Base-by-base conservation (phyloP, 2,797 vertebrate genomes). In the Florisuga fusca region DNA sequence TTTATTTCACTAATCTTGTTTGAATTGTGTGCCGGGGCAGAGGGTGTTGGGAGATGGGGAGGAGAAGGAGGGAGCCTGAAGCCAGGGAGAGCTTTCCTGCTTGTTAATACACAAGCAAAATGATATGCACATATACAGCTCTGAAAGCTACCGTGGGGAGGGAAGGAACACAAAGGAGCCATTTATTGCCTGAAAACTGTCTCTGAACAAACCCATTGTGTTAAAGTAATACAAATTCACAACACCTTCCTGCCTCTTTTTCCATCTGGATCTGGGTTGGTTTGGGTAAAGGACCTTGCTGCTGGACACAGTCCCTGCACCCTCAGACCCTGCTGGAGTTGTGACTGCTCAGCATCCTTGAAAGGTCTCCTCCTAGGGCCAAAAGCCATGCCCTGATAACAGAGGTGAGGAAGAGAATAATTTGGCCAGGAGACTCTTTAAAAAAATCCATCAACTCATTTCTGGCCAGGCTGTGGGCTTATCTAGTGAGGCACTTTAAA, bases 191-290 rank as follows among this genome's bases (percentile, higher is more conserved):
- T 95, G 93, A 93, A 91, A 96, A 96, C 91, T 90, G 95, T 95
- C 93, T 93, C 96, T 96, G 95, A 97, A 96, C 94, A 96, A 97
- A 97, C 93, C 94, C 94, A 95, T 96, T 97, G 95, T 97, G 96
- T 89, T 94, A 84, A 90, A 96, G 95, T 90, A 94, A 97, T 96
- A 96, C 96, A 95, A 95, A 96, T 95, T 96, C 94, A 87, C 93
- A 96, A 90, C 95, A 92, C 95, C 95, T 96, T 96, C 94, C 94
- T 90, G 89, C 68, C 80, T 95, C 74, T 75, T 90, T 95, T 86
- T 84, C 89, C 91, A 92, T 92, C 93, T 93, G 95, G 73, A 71
- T 43, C 82, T 69, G 66, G 76, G 59, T 66, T 84, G 31, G 43
- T 45, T 61, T 23, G 82, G 69, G 79, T n/a, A 46, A 66, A 67